phyloP scores from a whole-genome alignment of 2,797 vertebrate genomes.

The Chromobotia macracanthus region DNA sequence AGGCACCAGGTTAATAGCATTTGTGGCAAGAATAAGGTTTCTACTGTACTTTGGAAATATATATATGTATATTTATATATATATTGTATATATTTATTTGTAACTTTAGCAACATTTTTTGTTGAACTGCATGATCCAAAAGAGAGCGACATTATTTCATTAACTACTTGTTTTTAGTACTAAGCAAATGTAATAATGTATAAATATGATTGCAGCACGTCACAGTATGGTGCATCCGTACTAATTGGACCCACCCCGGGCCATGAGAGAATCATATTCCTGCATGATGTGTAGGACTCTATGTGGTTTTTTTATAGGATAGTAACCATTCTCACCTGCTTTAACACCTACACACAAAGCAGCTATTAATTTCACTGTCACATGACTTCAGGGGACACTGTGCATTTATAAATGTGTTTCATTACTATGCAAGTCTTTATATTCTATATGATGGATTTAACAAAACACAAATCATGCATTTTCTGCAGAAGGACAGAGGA shows the following conservation, averaged over 20 bases:
- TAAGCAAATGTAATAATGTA: background rate
- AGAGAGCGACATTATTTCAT: no score
- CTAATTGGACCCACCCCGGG: constrained; percentile 79
- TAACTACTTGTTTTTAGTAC: background rate
- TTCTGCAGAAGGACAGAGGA: constrained; percentile 67
- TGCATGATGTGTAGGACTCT: constrained; percentile 60
- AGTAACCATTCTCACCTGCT: constrained; percentile 67
- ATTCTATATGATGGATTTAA: constrained; percentile 79
- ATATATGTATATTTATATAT: no score
- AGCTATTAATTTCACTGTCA: constrained; percentile 81
- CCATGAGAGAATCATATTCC: constrained; percentile 75
- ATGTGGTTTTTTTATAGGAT: constrained; percentile 66
- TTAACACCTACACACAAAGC: constrained; percentile 53
- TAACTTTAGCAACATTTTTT: no score
- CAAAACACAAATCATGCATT: constrained; percentile 75
- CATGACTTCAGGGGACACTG: constrained; percentile 81
- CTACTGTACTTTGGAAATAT: no score
- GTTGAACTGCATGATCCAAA: no score
- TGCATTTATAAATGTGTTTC: constrained; percentile 81
- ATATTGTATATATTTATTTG: no score
- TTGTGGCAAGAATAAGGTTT: no score
- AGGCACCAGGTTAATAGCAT: no score
- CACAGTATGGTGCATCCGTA: constrained; percentile 69
- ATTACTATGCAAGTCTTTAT: constrained; percentile 84
- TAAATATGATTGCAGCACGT: constrained; percentile 68